Evolutionary conservation across 2,797 vertebrate genomes (phyloP).

Genomic region (Ara ararauna): DNA sequence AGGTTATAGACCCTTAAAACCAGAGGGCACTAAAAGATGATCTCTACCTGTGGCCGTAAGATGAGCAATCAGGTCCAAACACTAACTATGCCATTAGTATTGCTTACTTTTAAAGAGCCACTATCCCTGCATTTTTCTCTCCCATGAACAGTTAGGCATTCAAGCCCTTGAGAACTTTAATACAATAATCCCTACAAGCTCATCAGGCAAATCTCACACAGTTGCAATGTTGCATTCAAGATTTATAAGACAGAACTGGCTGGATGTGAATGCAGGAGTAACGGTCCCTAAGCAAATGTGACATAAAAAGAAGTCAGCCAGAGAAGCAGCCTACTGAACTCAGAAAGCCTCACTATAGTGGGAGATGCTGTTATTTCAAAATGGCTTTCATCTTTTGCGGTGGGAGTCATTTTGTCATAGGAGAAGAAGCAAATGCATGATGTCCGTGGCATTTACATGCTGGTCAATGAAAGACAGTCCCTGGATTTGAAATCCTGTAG

Average conservation of each 20-base stretch:
- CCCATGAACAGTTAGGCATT: conserved; percentile 52
- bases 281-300: conserved; percentile 53
- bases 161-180: conserved; percentile 51
- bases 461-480: not conserved
- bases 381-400: not conserved
- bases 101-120: conserved; percentile 38
- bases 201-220: conserved; percentile 25
- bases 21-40: not conserved
- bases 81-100: conserved; percentile 48
- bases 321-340: conserved; percentile 33
- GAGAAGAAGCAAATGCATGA: not conserved
- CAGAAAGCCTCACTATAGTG: not conserved
- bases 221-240: not conserved
- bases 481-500: not conserved
- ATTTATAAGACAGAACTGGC: conserved; percentile 33
- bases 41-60: not conserved
- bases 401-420: not conserved
- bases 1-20: conserved; percentile 30
- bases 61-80: not conserved
- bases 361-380: conserved; percentile 17
- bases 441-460: not conserved
- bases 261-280: conserved; percentile 51
- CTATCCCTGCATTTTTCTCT: conserved; percentile 33
- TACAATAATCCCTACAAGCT: conserved; percentile 39
- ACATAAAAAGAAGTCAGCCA: conserved; percentile 31